Conservation (phyloP, 2,113 vertebrate genomes). For the Triplophysa tibetana region DNA sequence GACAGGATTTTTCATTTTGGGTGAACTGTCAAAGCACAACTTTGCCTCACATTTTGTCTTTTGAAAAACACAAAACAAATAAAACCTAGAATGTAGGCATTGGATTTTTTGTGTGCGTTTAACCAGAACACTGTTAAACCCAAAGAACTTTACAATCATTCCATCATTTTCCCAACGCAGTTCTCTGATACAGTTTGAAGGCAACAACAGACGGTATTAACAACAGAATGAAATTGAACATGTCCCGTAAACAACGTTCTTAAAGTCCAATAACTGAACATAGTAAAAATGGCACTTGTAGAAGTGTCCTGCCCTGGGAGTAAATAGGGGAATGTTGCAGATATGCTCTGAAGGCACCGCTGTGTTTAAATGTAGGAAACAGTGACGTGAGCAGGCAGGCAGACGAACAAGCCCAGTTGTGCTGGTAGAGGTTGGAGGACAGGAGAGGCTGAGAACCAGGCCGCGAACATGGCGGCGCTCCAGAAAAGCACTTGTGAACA, state of each 20-base stretch:
- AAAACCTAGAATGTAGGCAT: too few relatives aligned
- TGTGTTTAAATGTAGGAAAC: neutral
- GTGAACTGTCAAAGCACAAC: too few relatives aligned
- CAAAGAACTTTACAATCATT: neutral
- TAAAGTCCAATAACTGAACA: neutral
- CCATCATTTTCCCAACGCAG: neutral
- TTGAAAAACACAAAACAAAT: too few relatives aligned
- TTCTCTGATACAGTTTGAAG: neutral
- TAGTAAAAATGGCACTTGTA: constrained; percentile 12
- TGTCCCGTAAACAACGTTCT: neutral
- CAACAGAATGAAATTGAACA: neutral
- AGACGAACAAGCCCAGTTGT: neutral
- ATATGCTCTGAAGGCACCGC: constrained; percentile 6
- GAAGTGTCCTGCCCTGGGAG: constrained; percentile 3
- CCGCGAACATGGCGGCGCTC: neutral
- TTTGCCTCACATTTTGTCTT: too few relatives aligned
- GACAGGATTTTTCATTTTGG: too few relatives aligned
- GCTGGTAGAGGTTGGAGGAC: neutral
- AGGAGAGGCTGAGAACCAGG: constrained; percentile 12
- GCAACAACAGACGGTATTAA: neutral
- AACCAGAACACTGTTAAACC: neutral
- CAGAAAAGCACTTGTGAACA: constrained; percentile 19
- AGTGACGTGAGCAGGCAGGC: constrained; percentile 5
- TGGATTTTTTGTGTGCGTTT: too few relatives aligned
- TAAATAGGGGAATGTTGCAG: neutral